Evolutionary conservation across 2,113 vertebrate species (phyloP).

Genomic region (Procavia capensis): DNA sequence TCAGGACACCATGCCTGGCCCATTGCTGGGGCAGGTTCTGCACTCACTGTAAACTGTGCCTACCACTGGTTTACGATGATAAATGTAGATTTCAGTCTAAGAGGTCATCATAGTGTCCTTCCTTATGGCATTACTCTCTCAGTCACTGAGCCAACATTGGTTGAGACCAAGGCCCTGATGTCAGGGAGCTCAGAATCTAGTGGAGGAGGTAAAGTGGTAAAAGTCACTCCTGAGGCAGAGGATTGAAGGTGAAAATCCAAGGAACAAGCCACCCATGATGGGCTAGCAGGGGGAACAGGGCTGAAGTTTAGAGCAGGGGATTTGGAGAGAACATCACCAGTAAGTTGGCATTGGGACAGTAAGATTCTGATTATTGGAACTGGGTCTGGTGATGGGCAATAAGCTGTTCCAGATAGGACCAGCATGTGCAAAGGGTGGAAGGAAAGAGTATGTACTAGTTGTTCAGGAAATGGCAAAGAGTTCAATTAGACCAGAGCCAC

Average conservation of each 20-base stretch:
- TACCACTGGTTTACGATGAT: neutral
- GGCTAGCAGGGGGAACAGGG: neutral
- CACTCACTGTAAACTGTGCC: neutral
- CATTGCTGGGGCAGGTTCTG: neutral
- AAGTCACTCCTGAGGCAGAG: neutral
- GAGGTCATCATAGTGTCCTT: neutral
- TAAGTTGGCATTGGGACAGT: neutral
- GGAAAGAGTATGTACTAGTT: neutral
- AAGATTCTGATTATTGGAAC: slow-evolving; percentile 3
- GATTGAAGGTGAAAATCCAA: neutral
- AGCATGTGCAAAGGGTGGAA: neutral
- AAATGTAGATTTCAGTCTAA: neutral
- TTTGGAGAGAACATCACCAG: neutral
- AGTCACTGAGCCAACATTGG: neutral
- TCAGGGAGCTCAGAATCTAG: neutral
- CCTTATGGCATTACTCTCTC: neutral
- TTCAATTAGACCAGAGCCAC: neutral
- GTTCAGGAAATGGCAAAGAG: neutral
- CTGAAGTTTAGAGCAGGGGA: neutral
- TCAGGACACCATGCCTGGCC: neutral
- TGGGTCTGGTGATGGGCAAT: no score
- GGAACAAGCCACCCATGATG: neutral
- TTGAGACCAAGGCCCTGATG: neutral
- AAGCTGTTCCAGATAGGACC: neutral
- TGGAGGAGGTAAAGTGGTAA: neutral